Evolutionary conservation across 2,797 vertebrate species (phyloP).

Genomic region (Manis javanica): DNA sequence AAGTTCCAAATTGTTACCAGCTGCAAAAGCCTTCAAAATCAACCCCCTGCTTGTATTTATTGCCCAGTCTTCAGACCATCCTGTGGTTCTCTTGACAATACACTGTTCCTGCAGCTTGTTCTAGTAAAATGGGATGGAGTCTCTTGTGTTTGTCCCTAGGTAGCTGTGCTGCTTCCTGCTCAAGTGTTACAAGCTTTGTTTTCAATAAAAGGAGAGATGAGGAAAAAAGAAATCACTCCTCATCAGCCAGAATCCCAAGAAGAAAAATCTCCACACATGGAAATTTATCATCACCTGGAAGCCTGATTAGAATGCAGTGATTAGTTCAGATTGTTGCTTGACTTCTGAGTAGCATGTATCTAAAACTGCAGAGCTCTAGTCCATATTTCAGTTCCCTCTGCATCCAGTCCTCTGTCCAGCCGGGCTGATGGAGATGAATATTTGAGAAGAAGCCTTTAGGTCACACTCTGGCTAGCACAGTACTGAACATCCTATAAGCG

Average conservation of each 20-base stretch:
- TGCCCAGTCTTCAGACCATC: not conserved
- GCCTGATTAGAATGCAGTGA: slow-evolving; percentile 19
- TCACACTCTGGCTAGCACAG: slow-evolving; percentile 31
- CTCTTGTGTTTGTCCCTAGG: not conserved
- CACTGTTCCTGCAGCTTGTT: not conserved
- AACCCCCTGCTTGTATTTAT: slow-evolving; percentile 9
- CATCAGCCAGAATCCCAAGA: slow-evolving; percentile 11
- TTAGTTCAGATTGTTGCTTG: not conserved
- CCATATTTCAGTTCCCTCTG: not conserved
- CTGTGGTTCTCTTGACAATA: slow-evolving; percentile 15
- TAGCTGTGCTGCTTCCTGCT: slow-evolving; percentile 1
- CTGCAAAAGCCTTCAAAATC: slow-evolving; percentile 44
- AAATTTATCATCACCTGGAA: slow-evolving; percentile 47
- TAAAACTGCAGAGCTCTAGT: not conserved
- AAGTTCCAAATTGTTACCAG: slow-evolving; percentile 37
- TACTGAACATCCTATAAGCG: slow-evolving; percentile 2
- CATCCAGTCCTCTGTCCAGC: not conserved
- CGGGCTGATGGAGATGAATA: slow-evolving; percentile 13
- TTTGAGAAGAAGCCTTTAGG: slow-evolving; percentile 51
- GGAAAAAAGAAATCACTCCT: not conserved
- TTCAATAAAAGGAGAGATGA: not conserved
- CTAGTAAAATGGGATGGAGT: not conserved
- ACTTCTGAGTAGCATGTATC: slow-evolving; percentile 19
- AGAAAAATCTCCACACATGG: not conserved
- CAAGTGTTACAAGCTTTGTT: not conserved